Evolutionary conservation across 2,888 invertebrate genomes (phyloP).

Genomic region (Trisateles emortualis): DNA sequence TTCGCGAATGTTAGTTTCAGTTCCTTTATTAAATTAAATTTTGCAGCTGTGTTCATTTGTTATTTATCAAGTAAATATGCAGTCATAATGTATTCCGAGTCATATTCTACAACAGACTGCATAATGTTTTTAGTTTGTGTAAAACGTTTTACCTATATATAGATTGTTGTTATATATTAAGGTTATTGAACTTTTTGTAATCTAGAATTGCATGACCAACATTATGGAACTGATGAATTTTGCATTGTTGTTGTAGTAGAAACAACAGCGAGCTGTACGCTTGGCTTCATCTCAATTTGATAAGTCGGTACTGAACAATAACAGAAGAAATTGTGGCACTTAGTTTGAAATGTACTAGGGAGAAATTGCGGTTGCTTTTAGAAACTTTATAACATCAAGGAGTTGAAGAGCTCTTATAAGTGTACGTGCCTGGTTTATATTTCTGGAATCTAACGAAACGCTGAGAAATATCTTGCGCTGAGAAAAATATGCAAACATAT

Average conservation of each 20-base stretch:
- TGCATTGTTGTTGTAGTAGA: conserved; percentile 23
- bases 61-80: neutral
- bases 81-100: neutral
- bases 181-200: conserved; percentile 1
- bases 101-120: neutral
- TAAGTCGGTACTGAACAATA: conserved; percentile 36
- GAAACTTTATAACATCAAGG: conserved; percentile 31
- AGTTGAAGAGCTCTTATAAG: conserved; percentile 27
- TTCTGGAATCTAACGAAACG: conserved; percentile 19
- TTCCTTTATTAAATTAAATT: neutral
- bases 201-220: conserved; percentile 1
- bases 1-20: conserved; percentile 9
- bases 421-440: conserved; percentile 25
- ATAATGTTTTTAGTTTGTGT: neutral
- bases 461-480: conserved; percentile 7
- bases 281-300: conserved; percentile 41
- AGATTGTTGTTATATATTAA: neutral
- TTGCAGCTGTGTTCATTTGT: no score
- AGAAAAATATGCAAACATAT: conserved; percentile 1
- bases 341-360: conserved; percentile 28
- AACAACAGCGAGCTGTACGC: conserved; percentile 25
- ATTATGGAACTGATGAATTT: conserved; percentile 11
- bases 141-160: neutral
- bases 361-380: conserved; percentile 39
- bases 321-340: conserved; percentile 38